These are phyloP conservation scores for Rhynchonycteris naso DNA, from an alignment of 2,797 vertebrate genomes.

Conservation along the genomic window DNA sequence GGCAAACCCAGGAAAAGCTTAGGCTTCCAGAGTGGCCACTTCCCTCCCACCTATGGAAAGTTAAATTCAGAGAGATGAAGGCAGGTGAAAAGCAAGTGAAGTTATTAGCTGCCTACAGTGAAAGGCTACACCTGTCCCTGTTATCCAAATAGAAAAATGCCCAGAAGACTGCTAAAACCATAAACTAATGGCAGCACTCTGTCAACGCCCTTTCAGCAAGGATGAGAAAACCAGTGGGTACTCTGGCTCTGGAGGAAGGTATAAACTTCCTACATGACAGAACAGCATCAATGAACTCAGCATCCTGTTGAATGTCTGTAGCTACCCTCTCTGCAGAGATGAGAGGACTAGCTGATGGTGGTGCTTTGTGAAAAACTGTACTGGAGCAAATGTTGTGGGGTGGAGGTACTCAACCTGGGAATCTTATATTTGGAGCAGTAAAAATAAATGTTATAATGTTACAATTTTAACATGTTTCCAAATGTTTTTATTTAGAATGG, in stretches of 20 bases:
- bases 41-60: constrained; percentile 91
- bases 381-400: neutral
- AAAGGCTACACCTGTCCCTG: constrained; percentile 88
- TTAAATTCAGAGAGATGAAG: constrained; percentile 94
- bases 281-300: constrained; percentile 63
- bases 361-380: constrained; percentile 49
- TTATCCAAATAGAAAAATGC: constrained; percentile 86
- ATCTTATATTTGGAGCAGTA: constrained; percentile 85
- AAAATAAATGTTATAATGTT: constrained; percentile 79
- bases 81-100: constrained; percentile 92
- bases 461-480: neutral
- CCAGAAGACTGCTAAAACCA: constrained; percentile 86
- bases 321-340: constrained; percentile 82
- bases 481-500: neutral
- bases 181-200: neutral
- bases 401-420: neutral
- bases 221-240: constrained; percentile 58
- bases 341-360: constrained; percentile 73
- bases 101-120: constrained; percentile 92
- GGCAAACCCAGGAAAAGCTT: constrained; percentile 93
- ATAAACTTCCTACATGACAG: constrained; percentile 14
- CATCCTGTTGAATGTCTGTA: constrained; percentile 76
- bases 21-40: constrained; percentile 94
- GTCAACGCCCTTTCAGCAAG: constrained; percentile 38
- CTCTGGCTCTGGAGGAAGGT: constrained; percentile 28